Evolutionary conservation across 2,888 invertebrate genomes (phyloP), one percentile per base, ranked within the genome.

Genomic region (Mesorhabditis spiculigera): DNA sequence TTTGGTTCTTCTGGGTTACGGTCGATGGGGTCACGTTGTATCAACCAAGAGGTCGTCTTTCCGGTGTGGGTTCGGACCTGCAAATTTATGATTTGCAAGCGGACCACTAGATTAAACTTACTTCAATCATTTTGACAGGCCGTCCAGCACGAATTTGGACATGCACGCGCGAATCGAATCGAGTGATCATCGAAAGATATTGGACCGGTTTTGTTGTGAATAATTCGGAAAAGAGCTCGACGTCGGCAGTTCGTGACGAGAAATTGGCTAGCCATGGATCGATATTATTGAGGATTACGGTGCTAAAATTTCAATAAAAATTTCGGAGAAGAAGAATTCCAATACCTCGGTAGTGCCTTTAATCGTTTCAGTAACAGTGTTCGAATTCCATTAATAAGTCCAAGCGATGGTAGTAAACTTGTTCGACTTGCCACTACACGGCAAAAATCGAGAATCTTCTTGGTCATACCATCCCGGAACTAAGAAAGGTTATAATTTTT

Each of bases 251-350:
- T 50, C 58, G 1, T n/a, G 58, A 50, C n/a, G 58, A 50, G 58
- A 50, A 50, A 50, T 50, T n/a, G 58, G 58, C 58, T n/a, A 50
- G n/a, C 58, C 58, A 50, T n/a, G 58, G 58, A 50, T 10, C 8
- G n/a, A 50, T 50, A n/a, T 50, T n/a, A 50, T n/a, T n/a, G n/a
- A 50, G 58, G 8, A 50, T 10, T 13, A 50, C n/a, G 8, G 58
- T 13, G 58, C 58, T 50, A 50, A 50, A 50, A 28, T 28, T 28
- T 28, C 28, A 50, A 50, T 13, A 50, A 50, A 50, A 50, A 50
- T 50, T 50, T 28, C n/a, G 58, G n/a, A 50, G 8, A 50, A n/a
- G n/a, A 13, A 50, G n/a, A n/a, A 50, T 50, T 50, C 10, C 58
- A 50, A 13, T 50, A 50, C 58, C 58, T 50, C 8, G 58, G 58